Conservation (phyloP, 2,113 vertebrate species). For the rat (Rattus norvegicus) region DNA sequence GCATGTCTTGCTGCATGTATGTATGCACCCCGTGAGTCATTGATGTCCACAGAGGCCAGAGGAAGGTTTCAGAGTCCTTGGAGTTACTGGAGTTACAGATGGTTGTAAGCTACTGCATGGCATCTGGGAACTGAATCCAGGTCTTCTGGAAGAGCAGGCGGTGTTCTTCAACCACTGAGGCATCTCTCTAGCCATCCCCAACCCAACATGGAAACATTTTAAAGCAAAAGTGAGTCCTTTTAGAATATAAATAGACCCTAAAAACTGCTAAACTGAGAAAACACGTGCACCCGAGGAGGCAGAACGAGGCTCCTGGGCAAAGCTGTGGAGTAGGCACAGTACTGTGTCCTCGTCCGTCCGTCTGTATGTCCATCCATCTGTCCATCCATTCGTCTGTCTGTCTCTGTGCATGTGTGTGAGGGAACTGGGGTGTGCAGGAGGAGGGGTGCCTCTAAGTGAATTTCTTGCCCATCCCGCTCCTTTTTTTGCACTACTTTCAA, state of each 20-base stretch:
- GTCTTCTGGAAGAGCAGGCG: neutral
- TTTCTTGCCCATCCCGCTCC: neutral
- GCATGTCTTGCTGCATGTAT: neutral
- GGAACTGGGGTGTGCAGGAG: neutral
- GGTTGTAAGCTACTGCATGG: neutral
- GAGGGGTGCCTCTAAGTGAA: neutral
- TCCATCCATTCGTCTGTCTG: neutral
- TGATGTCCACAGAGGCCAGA: neutral
- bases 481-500: conserved; percentile 2
- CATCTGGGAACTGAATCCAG: neutral
- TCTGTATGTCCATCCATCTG: neutral
- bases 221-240: neutral
- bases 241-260: neutral
- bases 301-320: neutral
- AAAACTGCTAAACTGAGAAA: neutral
- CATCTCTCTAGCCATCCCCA: neutral
- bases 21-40: no score
- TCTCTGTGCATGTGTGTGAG: neutral
- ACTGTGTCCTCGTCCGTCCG: rapidly evolving
- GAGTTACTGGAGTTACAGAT: neutral
- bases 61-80: neutral
- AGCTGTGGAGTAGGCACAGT: neutral
- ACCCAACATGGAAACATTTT: neutral
- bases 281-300: neutral
- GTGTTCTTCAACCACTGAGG: neutral